Base-by-base conservation (phyloP, 2,888 invertebrate genomes). In the Adelphocoris suturalis region DNA sequence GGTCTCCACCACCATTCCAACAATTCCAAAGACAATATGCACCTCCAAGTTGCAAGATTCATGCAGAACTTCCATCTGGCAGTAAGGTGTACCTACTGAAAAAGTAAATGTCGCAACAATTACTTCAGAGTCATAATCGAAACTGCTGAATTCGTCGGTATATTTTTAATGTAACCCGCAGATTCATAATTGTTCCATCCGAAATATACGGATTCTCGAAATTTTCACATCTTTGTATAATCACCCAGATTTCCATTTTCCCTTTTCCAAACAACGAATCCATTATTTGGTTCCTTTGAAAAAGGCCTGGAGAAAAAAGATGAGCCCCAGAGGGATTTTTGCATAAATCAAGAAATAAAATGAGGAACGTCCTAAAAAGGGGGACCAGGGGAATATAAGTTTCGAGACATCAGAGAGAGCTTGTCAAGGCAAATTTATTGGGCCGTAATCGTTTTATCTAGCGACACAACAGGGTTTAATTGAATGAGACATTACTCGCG, bases 361-460 rank as follows among this genome's bases (percentile, higher is more conserved):
- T 46, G 46, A 16, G 57, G 37, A 7, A 37, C 37, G 37, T 16
- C 13, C 52, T 52, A 3, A 7, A 37, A 28, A 19, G 23, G 82
- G 16, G 48, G 82, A 46, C 19, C 48, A 37, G 52, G 52, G 52
- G 14, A 82, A 82, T 52, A 52, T 82, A 23, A 37, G 37, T 37
- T 37, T 37, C 37, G 7, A 82, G 82, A 23, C 82, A 52, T 27
- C 52, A 47, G 27, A 19, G 82, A n/a, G 52, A 82, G 82, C 52
- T 82, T 82, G 82, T 82, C 48, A n/a, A 52, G 16, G 14, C 0
- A 82, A 52, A 82, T 82, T 82, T 82, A 82, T 82, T 52, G n/a
- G 52, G 19, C 52, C 19, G 1, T 82, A 82, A 82, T 82, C 23
- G 82, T 82, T 82, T 82, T 52, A 48, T 48, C 48, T 52, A 7